Evolutionary conservation across 2,888 invertebrate species (phyloP), one percentile per base, ranked within the genome.

Genomic region (Pheosia tremula): DNA sequence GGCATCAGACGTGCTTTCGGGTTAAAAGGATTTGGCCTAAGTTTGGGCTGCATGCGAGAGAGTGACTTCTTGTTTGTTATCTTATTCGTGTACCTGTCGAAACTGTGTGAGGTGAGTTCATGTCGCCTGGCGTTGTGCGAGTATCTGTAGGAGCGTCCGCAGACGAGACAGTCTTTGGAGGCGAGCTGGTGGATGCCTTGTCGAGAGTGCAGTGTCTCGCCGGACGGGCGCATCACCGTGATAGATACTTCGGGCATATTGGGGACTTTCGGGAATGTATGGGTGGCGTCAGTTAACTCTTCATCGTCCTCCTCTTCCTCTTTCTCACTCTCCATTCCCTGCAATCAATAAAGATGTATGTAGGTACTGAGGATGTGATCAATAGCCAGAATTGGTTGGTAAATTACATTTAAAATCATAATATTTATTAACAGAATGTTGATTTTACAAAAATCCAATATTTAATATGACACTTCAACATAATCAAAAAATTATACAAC

Each of bases 1-100:
- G 94, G 93, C 89, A 94, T 89, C 59, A 94, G 80, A 37, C 94
- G 83, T 10, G 93, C 88, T 81, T 94, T 93, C 11, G 94, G 93
- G 64, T 94, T 94, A 69, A 93, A 94, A 3, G 94, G 93, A 67
- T 93, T 94, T 0, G 93, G 93, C 72, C 93, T 85, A 11, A 93
- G 81, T 84, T 94, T 94, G 5, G 91, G 90, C 78, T 87, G 88
- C 79, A 89, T 81, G 56, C 83, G 85, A 11, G 80, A 65, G 10
- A 82, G 83, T 1, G 84, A 72, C 66, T 88, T 91, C 71, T 89
- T 88, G 49, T 78, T 71, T 37, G 87, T 86, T 10, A 88, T 78
- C 82, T 92, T 94, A 74, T 94, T 94, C 24, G 94, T 94, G 77
- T 94, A 94, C 60, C 94, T 85, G 71, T 94, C 94, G 68, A 94